phyloP scores from a whole-genome alignment of 2,888 invertebrate genomes.

The Sminthurinus aureus region DNA sequence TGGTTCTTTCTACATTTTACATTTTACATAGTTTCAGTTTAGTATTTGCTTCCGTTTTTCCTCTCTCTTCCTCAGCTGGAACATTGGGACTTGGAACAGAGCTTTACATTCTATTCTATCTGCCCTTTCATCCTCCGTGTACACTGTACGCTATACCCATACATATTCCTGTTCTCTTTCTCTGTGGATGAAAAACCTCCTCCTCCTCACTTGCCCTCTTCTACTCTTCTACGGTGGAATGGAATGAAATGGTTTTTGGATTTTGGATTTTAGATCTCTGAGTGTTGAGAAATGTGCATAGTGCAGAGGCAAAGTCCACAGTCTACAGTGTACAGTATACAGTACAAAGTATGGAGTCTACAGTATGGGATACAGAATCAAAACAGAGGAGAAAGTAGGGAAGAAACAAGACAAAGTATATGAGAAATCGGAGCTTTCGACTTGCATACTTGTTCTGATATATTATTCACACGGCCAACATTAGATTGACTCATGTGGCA shows the following conservation, averaged over 20 bases:
- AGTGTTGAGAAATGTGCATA: background rate
- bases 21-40: background rate
- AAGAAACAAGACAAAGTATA: background rate
- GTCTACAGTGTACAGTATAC: no score
- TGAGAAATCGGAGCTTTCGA: conserved; percentile 12
- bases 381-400: background rate
- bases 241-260: background rate
- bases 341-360: no score
- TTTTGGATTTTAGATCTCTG: no score
- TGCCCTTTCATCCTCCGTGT: no score
- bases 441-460: conserved; percentile 3
- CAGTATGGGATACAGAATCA: background rate
- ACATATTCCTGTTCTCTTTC: no score
- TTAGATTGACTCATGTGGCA: conserved; percentile 21
- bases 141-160: no score
- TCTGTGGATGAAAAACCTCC: background rate
- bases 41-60: no score
- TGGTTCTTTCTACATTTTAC: background rate
- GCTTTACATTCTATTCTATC: no score
- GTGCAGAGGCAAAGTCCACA: background rate
- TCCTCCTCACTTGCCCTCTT: background rate
- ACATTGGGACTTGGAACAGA: no score
- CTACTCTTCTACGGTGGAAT: background rate
- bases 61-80: no score
- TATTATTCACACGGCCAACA: conserved; percentile 18